Evolutionary conservation across 2,113 vertebrate species (phyloP).

Genomic region (Micronisus gabar): DNA sequence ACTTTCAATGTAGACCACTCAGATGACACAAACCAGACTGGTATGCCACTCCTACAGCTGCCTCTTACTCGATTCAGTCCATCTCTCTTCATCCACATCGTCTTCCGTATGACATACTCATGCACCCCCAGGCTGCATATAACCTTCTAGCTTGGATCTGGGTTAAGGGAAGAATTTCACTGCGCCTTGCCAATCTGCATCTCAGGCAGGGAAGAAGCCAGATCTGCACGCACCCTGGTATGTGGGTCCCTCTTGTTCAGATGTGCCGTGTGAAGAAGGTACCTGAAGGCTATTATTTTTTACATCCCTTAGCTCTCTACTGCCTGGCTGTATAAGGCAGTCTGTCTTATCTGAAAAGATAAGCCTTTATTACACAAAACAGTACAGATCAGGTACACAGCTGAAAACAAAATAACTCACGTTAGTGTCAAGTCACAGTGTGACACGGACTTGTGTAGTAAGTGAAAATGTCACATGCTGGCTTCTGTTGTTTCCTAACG

Average conservation of each 20-base stretch:
- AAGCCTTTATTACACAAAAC: background rate
- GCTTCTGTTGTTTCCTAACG: background rate
- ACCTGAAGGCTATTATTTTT: background rate
- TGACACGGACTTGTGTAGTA: background rate
- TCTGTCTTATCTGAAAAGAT: background rate
- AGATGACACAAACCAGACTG: background rate
- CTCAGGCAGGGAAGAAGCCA: background rate
- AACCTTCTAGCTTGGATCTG: background rate
- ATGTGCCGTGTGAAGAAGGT: background rate
- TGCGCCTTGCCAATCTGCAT: fast-evolving
- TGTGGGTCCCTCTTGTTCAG: fast-evolving
- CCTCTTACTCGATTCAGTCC: background rate
- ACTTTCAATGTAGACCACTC: background rate
- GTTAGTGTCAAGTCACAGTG: background rate
- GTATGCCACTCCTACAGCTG: background rate
- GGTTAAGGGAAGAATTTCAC: background rate
- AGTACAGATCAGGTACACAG: background rate
- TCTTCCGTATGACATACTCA: background rate
- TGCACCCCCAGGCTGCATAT: background rate
- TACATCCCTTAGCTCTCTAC: background rate
- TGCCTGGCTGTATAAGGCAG: background rate
- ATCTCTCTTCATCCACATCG: background rate
- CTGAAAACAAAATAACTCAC: background rate
- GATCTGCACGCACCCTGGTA: fast-evolving
- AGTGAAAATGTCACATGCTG: background rate